phyloP scores from a whole-genome alignment of 2,113 vertebrate genomes.

The Ellobius talpinus region DNA sequence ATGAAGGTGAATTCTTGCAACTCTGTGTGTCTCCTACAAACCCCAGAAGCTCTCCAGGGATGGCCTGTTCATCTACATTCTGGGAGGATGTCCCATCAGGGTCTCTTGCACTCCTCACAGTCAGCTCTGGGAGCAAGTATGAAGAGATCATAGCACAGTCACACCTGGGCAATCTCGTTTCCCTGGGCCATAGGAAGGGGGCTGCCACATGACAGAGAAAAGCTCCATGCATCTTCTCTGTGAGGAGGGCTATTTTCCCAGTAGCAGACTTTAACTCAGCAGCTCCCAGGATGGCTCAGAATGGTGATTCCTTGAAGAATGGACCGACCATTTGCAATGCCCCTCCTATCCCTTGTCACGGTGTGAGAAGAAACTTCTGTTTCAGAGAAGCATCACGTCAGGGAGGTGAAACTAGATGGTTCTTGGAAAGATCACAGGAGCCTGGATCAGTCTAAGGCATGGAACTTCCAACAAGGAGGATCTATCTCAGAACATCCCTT shows the following conservation, averaged over 20 bases:
- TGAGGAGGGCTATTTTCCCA: neutral
- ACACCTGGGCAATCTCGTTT: neutral
- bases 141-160: neutral
- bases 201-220: neutral
- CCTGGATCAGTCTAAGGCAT: rapidly evolving
- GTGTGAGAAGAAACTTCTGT: neutral
- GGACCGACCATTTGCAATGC: neutral
- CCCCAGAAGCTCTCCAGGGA: neutral
- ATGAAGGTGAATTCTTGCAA: neutral
- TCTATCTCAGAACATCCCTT: neutral
- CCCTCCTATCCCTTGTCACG: neutral
- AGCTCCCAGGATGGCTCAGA: neutral
- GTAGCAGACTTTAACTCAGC: neutral
- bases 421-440: neutral
- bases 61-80: rapidly evolving
- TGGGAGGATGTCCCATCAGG: neutral
- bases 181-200: neutral
- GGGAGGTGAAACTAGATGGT: neutral
- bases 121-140: neutral
- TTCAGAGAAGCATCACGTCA: neutral
- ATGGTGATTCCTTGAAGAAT: constrained; percentile 1
- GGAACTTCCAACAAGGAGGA: neutral
- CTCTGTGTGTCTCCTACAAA: neutral
- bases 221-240: neutral
- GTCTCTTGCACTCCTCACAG: neutral